Base-by-base conservation (phyloP, 2,113 vertebrate species). In the Oryzias celebensis region DNA sequence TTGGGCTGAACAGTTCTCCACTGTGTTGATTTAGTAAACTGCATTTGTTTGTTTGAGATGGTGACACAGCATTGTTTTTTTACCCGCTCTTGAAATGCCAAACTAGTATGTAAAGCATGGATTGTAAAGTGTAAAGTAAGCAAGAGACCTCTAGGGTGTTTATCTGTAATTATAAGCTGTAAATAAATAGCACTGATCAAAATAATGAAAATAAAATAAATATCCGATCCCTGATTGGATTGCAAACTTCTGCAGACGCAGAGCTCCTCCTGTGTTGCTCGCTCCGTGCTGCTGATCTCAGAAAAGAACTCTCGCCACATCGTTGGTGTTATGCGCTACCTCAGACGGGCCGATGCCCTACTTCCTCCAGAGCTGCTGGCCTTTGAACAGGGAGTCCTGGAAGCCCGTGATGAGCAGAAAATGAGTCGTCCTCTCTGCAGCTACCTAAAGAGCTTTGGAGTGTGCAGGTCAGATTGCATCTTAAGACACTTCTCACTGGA, bases 261-360 rank as follows among this genome's bases (percentile, higher is more conserved):
- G 57, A 58, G 76, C 58, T 42, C 60, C 3, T 48, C 44, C n/a
- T 18, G 0, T 1, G 85, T 69, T 42, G 61, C 87, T 63, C 91
- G 82, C 45, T 99, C 97, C 0, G 65, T 98, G 42, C 50, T 97
- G 69, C 71, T 99, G 42, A 80, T 98, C 67, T 93, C 96, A 0
- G 95, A 97, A 80, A 86, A 54, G 52, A 91, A 87, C 15, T 64
- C 71, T 0, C 65, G 73, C 49, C 90, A 92, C 0, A 75, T 90
- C 0, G 68, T 78, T 0, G 91, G 87, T 0, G 36, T 98, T 36
- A 60, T 96, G 31, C 83, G 26, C 1, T 97, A 93, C 77, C 81
- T 98, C 70, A 77, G 89, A 48, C 90, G 62, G 0, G 82, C 94
- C 1, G 82, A 83, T 2, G 87, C 91, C 52, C 71, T 55, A 55